These are phyloP conservation scores for Eucera pruinosa DNA, from an alignment of 2,888 invertebrate genomes.

Conservation along the genomic window DNA sequence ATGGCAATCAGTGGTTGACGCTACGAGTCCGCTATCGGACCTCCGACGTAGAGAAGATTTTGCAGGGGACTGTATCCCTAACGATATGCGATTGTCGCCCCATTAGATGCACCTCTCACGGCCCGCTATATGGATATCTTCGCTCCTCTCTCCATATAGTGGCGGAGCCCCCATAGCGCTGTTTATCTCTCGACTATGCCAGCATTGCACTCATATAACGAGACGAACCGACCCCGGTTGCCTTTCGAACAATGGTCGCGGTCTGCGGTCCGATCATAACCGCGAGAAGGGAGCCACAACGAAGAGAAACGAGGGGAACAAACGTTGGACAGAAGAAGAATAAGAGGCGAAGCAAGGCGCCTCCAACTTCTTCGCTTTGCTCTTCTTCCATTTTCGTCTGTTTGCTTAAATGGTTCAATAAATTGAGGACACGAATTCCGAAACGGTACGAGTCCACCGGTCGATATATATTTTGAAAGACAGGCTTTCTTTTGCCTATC, in stretches of 20 bases:
- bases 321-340: constrained; percentile 39
- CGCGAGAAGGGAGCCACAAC: constrained; percentile 57
- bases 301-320: constrained; percentile 12
- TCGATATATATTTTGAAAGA: too few relatives aligned
- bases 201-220: constrained; percentile 75
- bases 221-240: constrained; percentile 73
- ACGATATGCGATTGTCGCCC: constrained; percentile 83
- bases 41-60: constrained; percentile 68
- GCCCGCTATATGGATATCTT: constrained; percentile 78
- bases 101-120: constrained; percentile 80
- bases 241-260: constrained; percentile 77
- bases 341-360: constrained; percentile 57
- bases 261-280: constrained; percentile 76
- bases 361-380: constrained; percentile 28
- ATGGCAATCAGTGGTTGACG: constrained; percentile 43
- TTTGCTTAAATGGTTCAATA: constrained; percentile 48
- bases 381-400: constrained; percentile 19
- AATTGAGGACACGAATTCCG: too few relatives aligned
- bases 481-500: too few relatives aligned
- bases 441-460: too few relatives aligned
- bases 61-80: constrained; percentile 77
- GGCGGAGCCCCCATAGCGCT: constrained; percentile 73
- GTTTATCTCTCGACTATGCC: constrained; percentile 76
- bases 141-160: constrained; percentile 70
- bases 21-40: constrained; percentile 51